Evolutionary conservation across 2,888 invertebrate genomes (phyloP).

Genomic region (Belgica antarctica): DNA sequence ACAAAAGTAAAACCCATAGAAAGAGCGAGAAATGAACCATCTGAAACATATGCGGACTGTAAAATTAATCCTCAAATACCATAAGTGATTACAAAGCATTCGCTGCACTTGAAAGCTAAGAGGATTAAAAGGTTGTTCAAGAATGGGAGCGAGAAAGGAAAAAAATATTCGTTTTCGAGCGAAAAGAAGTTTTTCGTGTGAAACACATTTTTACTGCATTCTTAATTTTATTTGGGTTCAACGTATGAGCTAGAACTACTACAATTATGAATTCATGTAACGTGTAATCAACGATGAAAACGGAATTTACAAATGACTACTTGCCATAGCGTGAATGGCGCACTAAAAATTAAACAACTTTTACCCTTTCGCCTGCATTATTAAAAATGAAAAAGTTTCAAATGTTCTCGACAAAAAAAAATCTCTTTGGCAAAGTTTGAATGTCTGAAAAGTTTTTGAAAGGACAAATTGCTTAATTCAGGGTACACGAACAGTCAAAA

Average conservation of each 20-base stretch:
- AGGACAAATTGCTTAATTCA: no score
- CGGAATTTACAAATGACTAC: background rate
- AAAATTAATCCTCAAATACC: slow-evolving; percentile 42
- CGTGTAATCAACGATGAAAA: background rate
- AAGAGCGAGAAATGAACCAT: slow-evolving; percentile 1
- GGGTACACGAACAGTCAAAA: no score
- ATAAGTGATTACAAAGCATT: slow-evolving; percentile 44
- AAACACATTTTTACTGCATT: background rate
- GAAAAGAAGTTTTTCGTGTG: background rate
- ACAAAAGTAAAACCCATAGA: background rate
- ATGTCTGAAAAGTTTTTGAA: no score
- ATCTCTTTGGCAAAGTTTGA: no score
- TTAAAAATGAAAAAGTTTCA: no score
- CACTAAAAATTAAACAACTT: background rate
- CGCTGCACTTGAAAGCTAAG: slow-evolving; percentile 35
- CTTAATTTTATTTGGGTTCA: background rate
- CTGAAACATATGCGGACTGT: slow-evolving; percentile 27
- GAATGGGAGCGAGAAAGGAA: background rate
- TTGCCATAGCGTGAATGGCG: background rate
- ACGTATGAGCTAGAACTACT: background rate
- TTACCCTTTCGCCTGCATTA: no score
- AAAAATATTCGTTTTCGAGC: background rate
- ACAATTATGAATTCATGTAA: background rate
- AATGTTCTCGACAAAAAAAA: no score
- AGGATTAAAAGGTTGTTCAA: slow-evolving; percentile 27